Percentiles rank a stretch among this genome's conserved stretches.
These are phyloP conservation scores for Ophiothrix spiculata DNA, from an alignment of 35 echinoderm and acorn worm species.

Conservation along the genomic window DNA sequence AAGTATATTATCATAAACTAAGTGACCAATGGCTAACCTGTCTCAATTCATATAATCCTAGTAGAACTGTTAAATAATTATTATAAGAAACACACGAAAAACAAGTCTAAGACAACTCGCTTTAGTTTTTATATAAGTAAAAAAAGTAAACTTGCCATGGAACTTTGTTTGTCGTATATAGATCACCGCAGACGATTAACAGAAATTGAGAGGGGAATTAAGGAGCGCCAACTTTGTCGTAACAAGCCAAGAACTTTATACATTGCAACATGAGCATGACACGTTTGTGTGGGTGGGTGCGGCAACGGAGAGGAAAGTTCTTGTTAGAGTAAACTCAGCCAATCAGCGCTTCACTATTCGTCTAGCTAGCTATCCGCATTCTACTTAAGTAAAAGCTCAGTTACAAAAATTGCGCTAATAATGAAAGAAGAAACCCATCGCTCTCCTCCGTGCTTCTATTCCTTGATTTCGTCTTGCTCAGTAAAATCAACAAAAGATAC, in stretches of 20 bases:
- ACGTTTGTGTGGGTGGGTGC: background rate
- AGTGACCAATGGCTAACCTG: too few relatives aligned
- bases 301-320: background rate
- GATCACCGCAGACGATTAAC: too few relatives aligned
- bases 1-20: too few relatives aligned
- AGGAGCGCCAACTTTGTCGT: background rate
- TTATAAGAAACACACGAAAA: too few relatives aligned
- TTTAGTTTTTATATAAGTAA: too few relatives aligned
- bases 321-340: background rate
- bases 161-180: too few relatives aligned
- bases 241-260: background rate
- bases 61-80: too few relatives aligned
- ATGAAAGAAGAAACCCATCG: background rate
- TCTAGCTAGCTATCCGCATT: background rate
- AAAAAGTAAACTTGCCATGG: too few relatives aligned
- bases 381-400: background rate
- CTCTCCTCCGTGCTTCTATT: background rate
- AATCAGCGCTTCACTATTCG: background rate
- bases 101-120: too few relatives aligned
- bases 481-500: constrained; percentile 10
- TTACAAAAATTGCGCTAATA: background rate
- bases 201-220: too few relatives aligned
- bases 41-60: too few relatives aligned
- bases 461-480: background rate
- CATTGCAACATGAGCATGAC: background rate